These are phyloP conservation scores for Nomada hirtipes DNA, from an alignment of 2,888 invertebrate genomes.

Conservation along the genomic window DNA sequence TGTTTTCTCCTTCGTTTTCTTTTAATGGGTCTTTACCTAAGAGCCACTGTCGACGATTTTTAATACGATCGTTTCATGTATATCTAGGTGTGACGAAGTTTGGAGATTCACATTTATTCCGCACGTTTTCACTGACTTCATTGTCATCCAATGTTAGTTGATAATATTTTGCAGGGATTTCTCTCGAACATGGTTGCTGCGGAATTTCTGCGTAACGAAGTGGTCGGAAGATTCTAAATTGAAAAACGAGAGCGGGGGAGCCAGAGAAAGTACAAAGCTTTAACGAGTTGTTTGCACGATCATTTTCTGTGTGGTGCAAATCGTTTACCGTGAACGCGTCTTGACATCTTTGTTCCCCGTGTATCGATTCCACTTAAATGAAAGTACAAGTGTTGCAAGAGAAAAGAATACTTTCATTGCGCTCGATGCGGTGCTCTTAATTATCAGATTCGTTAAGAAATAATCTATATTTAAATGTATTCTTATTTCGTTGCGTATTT, in stretches of 20 bases:
- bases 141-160: background rate
- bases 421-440: background rate
- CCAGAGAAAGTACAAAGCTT: slow-evolving; percentile 40
- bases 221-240: background rate
- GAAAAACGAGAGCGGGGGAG: slow-evolving; percentile 12
- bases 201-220: background rate
- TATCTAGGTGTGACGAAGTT: background rate
- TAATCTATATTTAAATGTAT: background rate
- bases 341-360: slow-evolving; percentile 23
- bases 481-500: background rate
- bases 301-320: slow-evolving; percentile 35
- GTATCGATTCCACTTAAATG: slow-evolving; percentile 20
- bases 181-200: background rate
- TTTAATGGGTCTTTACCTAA: slow-evolving; percentile 46
- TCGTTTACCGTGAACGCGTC: slow-evolving; percentile 28
- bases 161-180: slow-evolving; percentile 3
- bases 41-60: slow-evolving; percentile 3
- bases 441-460: background rate
- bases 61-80: background rate
- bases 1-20: slow-evolving; percentile 35
- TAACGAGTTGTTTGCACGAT: slow-evolving; percentile 41
- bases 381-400: slow-evolving; percentile 25
- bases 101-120: background rate
- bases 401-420: background rate
- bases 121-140: background rate